Base-by-base conservation (phyloP, 2,888 invertebrate species). In the Neocrepidodera transversa region DNA sequence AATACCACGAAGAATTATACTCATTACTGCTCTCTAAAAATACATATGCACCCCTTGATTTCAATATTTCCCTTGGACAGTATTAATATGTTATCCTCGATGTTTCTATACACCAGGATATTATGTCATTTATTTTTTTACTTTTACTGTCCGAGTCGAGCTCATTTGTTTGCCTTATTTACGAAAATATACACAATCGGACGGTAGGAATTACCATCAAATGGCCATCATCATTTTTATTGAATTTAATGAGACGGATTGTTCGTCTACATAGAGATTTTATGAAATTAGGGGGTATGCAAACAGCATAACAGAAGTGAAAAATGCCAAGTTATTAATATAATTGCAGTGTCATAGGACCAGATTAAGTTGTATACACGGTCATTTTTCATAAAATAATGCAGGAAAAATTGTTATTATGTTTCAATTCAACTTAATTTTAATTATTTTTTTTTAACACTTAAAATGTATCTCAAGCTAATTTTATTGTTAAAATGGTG, bases 11-110 rank as follows among this genome's bases (percentile, higher is more conserved):
- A 76, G 74, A 77, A 77, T 77, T 72, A 75, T 73, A 62, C 77
- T 77, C 76, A 77, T 77, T 76, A 75, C 70, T 55, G 67, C 63
- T 64, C 64, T 65, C 68, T 73, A 76, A 75, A 76, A 76, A 78
- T 77, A 76, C 75, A 77, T 77, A 78, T 78, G 78, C 77, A 78
- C 77, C 78, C 77, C 75, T 74, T 76, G 71, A 77, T 77, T 76
- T 72, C 74, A 74, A 74, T 75, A 75, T 77, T 74, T 76, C 74
- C 72, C 70, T 71, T 68, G 75, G 76, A 77, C 77, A 76, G 74
- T 72, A 74, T 75, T 76, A 78, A 78, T 78, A 77, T 70, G 74
- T 76, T 75, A 74, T 73, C 68, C 70, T 70, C 69, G 64, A 68
- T 63, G 62, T 68, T 75, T 75, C 74, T 71, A 74, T 74, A 72